Base-by-base conservation (phyloP, 2,888 invertebrate species). In the Sarcophaga caerulescens region DNA sequence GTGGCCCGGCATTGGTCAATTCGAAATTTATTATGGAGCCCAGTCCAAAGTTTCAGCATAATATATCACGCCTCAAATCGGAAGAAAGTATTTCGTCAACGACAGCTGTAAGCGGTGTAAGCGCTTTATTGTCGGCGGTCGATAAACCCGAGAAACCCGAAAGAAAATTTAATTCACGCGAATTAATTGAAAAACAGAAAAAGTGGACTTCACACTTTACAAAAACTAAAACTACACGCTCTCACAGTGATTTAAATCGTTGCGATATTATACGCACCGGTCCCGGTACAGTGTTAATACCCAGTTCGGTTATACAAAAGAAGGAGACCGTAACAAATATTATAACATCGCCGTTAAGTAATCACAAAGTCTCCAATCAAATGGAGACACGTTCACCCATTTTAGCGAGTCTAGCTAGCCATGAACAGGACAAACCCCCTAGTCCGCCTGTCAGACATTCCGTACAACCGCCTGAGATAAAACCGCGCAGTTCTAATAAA, bases 141-240 rank as follows among this genome's bases (percentile, higher is more conserved):
- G 95, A 95, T 75, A 97, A 96, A 92, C 97, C 97, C 0, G 97
- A 97, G 90, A 97, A 97, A 92, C 97, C 97, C 4, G 97, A 97
- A 92, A 94, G 97, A 80, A 96, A 96, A 90, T 96, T 97, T 90
- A 96, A 95, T 90, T 97, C 97, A 87, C 96, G 97, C 89, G 97
- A 98, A 92, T 94, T 97, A 79, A 98, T 98, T 89, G 97, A 97
- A 93, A 97, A 97, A 90, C 98, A 97, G 92, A 96, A 96, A 91
- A 98, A 98, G 93, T 98, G 97, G 98, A 97, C 97, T 47, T 96
- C 97, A 85, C 97, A 97, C 93, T 98, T 97, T 92, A 96, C 96
- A 84, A 97, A 97, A 94, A 95, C 96, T 74, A 95, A 96, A 88
- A 94, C 95, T 8, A 89, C 94, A 88, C 94, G 95, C 81, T 94